These are phyloP conservation scores for Leucophenga montana DNA, from an alignment of 2,888 invertebrate species.

Conservation along the genomic window DNA sequence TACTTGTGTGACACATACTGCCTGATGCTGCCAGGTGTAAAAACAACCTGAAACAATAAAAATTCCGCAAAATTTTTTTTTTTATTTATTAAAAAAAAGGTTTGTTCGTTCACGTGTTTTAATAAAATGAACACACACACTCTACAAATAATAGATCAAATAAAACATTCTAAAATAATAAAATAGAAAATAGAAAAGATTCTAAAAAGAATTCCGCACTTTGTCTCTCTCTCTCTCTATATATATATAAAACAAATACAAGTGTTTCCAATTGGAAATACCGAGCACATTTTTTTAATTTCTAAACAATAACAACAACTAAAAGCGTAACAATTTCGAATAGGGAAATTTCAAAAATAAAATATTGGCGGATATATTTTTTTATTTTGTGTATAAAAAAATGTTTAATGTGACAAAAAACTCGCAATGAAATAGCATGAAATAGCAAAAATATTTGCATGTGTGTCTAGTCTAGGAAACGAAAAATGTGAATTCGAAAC, in stretches of 20 bases:
- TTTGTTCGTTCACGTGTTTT: no score
- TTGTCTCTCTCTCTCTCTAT: not conserved
- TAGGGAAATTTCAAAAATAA: conserved; percentile 7
- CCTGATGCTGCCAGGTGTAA: no score
- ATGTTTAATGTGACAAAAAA: conserved; percentile 19
- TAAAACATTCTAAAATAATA: no score
- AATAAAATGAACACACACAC: no score
- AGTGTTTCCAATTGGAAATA: conserved; percentile 28
- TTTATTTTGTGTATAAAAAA: not conserved
- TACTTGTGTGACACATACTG: no score
- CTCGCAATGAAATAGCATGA: conserved; percentile 20
- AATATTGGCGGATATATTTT: not conserved
- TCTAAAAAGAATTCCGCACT: not conserved
- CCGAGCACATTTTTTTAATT: conserved; percentile 22
- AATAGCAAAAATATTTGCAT: conserved; percentile 28
- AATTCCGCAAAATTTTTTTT: no score
- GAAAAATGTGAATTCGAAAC: conserved; percentile 2
- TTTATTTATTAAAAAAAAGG: no score
- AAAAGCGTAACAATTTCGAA: conserved; percentile 7
- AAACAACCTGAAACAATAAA: no score
- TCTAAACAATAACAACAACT: conserved; percentile 1
- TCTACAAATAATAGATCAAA: no score
- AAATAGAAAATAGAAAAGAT: no score
- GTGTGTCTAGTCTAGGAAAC: conserved; percentile 16
- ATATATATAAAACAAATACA: conserved; percentile 13